Evolutionary conservation across 2,113 vertebrate genomes (phyloP), one percentile per base, ranked within the genome.

Genomic region (Xenopus laevis): DNA sequence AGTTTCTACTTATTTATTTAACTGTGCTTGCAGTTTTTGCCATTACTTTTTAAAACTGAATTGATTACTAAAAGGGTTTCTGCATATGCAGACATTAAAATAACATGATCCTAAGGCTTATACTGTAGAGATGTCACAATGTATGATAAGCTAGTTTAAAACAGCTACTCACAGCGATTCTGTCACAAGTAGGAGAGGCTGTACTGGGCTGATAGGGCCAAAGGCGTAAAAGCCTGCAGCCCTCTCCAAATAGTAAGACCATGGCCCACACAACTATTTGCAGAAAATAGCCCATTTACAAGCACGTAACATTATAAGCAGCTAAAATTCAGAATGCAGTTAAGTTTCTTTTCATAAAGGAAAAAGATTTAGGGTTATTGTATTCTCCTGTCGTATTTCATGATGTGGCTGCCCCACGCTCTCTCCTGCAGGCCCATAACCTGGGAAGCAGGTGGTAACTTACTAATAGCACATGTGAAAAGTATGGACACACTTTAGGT

Each of bases 1-100:
- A 40, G 5, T 40, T 40, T 40, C 2, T 40, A 40, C 8, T 40
- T 16, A 50, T 50, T 50, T 50, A 16, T 50, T 10, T 50, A 3
- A 50, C 47, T 50, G 33, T 40, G 33, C 8, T 40, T 20, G 10
- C 72, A 40, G 55, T 21, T n/a, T 61, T 10, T 5, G 16, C 18
- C 55, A 40, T 7, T 15, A 47, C 18, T 66, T 2, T 50, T 79
- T 81, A 74, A 80, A 78, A 83, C 79, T 79, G 81, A 89, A 85
- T 77, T 82, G 82, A 87, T 81, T 79, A 67, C 46, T 66, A 58
- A 74, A 71, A 87, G 79, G n/a, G 78, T 79, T 85, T 79, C 79
- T 82, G 71, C 65, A 80, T 77, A 53, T 60, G 74, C 52, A 82
- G 44, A 83, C 53, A 83, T 70, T 82, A 72, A 84, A 80, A 80